Percentiles rank a stretch among this genome's conserved stretches.
Conservation (phyloP, 2,113 vertebrate species). For the Haemorhous mexicanus region DNA sequence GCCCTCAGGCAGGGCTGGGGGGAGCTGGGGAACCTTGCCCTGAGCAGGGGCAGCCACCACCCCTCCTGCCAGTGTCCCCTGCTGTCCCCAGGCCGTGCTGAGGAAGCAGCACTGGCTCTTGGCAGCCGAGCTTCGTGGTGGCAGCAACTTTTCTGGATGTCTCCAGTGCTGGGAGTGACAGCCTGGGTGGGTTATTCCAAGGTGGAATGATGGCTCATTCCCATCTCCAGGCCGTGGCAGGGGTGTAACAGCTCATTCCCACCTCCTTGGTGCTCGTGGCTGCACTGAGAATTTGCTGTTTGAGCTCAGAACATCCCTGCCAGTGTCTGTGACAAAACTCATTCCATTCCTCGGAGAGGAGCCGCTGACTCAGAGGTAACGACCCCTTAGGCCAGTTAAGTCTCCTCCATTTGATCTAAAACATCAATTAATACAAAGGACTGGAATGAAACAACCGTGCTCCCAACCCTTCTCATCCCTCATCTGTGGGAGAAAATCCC, state of each 20-base stretch:
- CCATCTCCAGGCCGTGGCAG: neutral
- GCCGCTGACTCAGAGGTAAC: neutral
- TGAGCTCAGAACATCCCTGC: neutral
- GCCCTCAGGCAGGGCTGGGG: neutral
- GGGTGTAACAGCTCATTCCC: neutral
- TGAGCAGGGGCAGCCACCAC: neutral
- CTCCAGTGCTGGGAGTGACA: neutral
- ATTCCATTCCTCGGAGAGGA: neutral
- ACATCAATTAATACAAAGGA: neutral
- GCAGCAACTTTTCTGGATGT: neutral
- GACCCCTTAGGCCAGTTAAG: neutral
- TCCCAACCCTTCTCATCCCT: neutral
- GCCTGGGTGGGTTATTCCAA: neutral
- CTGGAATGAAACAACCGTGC: neutral
- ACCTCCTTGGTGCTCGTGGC: neutral
- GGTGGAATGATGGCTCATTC: neutral
- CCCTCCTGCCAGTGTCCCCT: neutral
- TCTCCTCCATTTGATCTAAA: neutral
- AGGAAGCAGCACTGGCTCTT: neutral
- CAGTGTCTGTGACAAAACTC: neutral
- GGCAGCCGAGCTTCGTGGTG: rapidly evolving
- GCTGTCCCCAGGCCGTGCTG: neutral
- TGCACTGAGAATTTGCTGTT: neutral
- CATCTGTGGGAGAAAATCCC: constrained; percentile 18
- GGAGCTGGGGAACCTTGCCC: neutral